Conservation (phyloP, 1,140 invertebrate species). For the Drosophila malerkotliana region DNA sequence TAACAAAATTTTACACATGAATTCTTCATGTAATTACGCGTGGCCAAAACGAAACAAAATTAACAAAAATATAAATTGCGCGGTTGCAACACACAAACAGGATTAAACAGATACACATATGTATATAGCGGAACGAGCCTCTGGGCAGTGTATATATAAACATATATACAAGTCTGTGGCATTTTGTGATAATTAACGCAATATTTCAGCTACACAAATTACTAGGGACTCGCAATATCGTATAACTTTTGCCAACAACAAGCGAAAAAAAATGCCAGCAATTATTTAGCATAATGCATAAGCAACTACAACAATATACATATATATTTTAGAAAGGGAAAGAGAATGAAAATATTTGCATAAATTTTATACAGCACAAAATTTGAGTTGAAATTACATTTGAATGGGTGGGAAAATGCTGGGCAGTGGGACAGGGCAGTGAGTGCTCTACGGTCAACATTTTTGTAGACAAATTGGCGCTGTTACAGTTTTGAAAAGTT, state of each 20-base stretch:
- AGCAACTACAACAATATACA: conserved; percentile 53
- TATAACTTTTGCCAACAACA: conserved; percentile 12
- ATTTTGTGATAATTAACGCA: conserved; percentile 70
- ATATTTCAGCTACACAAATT: conserved; percentile 66
- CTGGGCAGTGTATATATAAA: conserved; percentile 8
- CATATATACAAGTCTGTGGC: conserved; percentile 18
- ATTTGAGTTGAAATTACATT: conserved; percentile 74
- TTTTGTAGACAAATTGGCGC: conserved; percentile 68
- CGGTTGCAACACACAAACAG: conserved; percentile 21
- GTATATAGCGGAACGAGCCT: conserved; percentile 16
- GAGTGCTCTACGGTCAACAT: conserved; percentile 49
- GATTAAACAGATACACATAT: conserved; percentile 7
- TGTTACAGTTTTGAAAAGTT: conserved; percentile 78
- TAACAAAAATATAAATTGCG: conserved; percentile 63
- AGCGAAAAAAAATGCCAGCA: conserved; percentile 41
- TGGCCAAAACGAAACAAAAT: conserved; percentile 62
- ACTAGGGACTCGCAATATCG: conserved; percentile 38
- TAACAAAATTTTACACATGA: conserved; percentile 70
- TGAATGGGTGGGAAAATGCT: conserved; percentile 38
- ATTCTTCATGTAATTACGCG: conserved; percentile 77
- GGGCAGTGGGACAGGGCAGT: background rate
- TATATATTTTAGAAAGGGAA: conserved; percentile 37
- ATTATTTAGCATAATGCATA: conserved; percentile 78
- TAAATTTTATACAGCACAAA: conserved; percentile 64
- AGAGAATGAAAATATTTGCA: conserved; percentile 67